Base-by-base conservation (phyloP, 2,888 invertebrate species). In the Xanthorhoe designata region DNA sequence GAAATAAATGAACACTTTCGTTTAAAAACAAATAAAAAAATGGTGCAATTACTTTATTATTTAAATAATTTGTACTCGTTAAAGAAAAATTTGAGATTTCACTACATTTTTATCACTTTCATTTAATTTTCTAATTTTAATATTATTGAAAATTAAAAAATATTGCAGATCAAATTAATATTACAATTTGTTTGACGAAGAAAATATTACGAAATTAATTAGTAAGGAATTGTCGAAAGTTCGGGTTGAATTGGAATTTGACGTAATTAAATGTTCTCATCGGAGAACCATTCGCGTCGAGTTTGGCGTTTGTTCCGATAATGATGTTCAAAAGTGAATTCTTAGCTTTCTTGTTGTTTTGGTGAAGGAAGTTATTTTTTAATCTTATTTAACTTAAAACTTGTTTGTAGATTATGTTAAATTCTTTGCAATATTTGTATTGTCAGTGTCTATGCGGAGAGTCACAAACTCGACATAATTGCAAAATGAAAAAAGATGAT, bases 221-320 rank as follows among this genome's bases (percentile, higher is more conserved):
- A 15, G 45, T 47, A 45, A 8, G 15, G 8, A 53, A 60, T 45
- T 56, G 35, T 51, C 13, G n/a, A 49, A 54, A 54, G 49, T 64
- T 64, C 9, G 51, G 54, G 54, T 61, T 50, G 42, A 57, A 61
- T 60, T 29, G 15, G 64, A 64, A 58, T 65, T 59, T 51, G 52
- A 57, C 35, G 51, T 56, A 60, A 68, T 56, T 64, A 64, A 52
- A 57, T 62, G 50, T 64, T 57, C 47, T 54, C 18, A 54, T 64
- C 35, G 17, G 17, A 15, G 7, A 50, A 47, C 35, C 42, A 54
- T 59, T 59, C 55, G 4, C 38, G 47, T 13, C 38, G 38, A 42
- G 5, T 38, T 38, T 13, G 13, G 38, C 38, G 13, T 42, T 42
- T 42, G 38, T 42, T 42, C 10, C 13, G 13, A 42, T 42, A 42